phyloP scores from a whole-genome alignment of 1,140 invertebrate species.

The Galendromus occidentalis region DNA sequence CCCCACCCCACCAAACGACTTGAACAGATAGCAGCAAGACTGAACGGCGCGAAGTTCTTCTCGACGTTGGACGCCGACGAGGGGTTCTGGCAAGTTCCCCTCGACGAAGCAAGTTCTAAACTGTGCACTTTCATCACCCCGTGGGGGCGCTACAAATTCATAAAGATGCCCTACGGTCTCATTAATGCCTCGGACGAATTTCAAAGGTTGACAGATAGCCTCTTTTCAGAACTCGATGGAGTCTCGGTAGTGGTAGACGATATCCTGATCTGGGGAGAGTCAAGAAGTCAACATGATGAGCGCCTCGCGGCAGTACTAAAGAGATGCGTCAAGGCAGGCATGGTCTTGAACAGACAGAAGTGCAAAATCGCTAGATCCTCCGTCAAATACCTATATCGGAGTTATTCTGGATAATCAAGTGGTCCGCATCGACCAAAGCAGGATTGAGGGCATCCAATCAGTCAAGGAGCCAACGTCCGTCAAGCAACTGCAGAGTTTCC shows the following conservation, averaged over 20 bases:
- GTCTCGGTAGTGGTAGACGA: conserved; percentile 21
- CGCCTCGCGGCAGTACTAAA: conserved; percentile 16
- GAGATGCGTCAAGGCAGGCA: conserved; percentile 18
- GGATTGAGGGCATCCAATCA: background rate
- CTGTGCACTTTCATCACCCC: conserved; percentile 20
- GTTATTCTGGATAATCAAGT: no score
- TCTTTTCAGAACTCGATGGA: conserved; percentile 16
- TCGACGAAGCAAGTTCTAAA: conserved; percentile 19
- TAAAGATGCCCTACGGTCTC: background rate
- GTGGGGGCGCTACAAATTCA: conserved; percentile 18
- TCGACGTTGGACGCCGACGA: conserved; percentile 22
- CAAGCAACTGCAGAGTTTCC: conserved; percentile 11
- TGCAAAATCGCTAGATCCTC: conserved; percentile 18
- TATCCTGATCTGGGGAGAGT: conserved; percentile 16
- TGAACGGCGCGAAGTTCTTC: background rate
- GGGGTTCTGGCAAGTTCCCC: conserved; percentile 24
- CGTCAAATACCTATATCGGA: conserved; percentile 21
- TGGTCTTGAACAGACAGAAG: conserved; percentile 22
- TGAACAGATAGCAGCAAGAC: conserved; percentile 7
- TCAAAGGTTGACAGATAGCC: conserved; percentile 17
- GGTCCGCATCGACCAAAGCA: conserved; percentile 12
- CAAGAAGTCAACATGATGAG: conserved; percentile 17
- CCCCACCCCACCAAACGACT: conserved; percentile 17
- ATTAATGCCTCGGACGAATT: conserved; percentile 15
- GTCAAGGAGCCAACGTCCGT: background rate